Evolutionary conservation across 2,888 invertebrate genomes (phyloP).

Genomic region (Isotomurus palustris): DNA sequence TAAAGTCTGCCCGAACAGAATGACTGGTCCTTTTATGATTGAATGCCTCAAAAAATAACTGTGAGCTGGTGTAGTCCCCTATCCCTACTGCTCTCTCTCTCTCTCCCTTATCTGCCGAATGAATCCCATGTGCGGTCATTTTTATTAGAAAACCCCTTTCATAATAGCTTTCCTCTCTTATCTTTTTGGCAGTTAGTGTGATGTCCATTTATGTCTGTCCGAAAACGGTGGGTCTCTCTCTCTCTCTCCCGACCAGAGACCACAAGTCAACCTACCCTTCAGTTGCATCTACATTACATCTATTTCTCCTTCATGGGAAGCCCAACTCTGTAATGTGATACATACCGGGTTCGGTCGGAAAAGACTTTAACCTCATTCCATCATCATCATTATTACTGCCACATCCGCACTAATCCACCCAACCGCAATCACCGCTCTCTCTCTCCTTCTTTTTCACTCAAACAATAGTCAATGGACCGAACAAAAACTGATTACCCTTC

Average conservation of each 20-base stretch:
- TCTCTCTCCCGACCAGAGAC: not conserved
- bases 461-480: slow-evolving; percentile 12
- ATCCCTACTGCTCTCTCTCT: slow-evolving; percentile 25
- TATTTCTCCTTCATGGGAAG: not conserved
- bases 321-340: not conserved
- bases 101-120: slow-evolving; percentile 24
- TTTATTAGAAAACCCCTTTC: slow-evolving; percentile 44
- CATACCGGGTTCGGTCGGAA: slow-evolving; percentile 1
- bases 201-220: slow-evolving; percentile 33
- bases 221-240: not conserved
- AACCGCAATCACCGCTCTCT: not conserved
- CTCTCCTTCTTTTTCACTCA: slow-evolving; percentile 11
- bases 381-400: slow-evolving; percentile 14
- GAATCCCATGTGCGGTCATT: slow-evolving; percentile 43
- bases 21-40: slow-evolving; percentile 43
- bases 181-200: slow-evolving; percentile 46
- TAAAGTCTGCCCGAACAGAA: slow-evolving; percentile 40
- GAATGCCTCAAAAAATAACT: slow-evolving; percentile 41
- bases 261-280: not conserved
- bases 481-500: slow-evolving; percentile 10
- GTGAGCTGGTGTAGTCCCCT: slow-evolving; percentile 33
- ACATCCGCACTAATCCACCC: slow-evolving; percentile 11
- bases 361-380: slow-evolving; percentile 11
- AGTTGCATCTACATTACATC: not conserved
- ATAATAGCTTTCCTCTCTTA: slow-evolving; percentile 42